These are phyloP conservation scores for Struthidea cinerea DNA, from an alignment of 2,113 vertebrate genomes.

Conservation along the genomic window DNA sequence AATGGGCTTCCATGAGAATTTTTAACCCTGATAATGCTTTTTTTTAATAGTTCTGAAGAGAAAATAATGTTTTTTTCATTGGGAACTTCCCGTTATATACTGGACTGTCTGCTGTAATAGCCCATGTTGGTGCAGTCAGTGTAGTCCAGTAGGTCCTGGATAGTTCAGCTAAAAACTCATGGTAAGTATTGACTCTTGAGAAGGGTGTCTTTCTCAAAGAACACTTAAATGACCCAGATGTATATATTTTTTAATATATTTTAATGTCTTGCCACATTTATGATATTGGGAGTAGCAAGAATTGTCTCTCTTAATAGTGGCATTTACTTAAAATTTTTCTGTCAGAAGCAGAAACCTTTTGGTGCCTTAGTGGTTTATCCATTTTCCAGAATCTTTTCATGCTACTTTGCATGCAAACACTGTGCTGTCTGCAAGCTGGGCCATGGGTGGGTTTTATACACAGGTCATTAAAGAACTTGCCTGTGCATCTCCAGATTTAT, in stretches of 20 bases:
- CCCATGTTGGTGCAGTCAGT: background rate
- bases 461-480: background rate
- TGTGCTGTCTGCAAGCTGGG: background rate
- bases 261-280: background rate
- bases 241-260: background rate
- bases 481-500: constrained; percentile 29
- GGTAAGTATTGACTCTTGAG: background rate
- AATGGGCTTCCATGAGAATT: background rate
- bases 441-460: background rate
- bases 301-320: background rate
- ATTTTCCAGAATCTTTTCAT: background rate
- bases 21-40: background rate
- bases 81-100: background rate
- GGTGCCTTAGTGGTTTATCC: background rate
- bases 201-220: background rate
- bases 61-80: background rate
- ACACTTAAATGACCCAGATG: background rate
- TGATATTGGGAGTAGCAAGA: background rate
- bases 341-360: background rate
- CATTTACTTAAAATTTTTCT: background rate
- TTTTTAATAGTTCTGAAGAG: background rate
- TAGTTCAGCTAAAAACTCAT: background rate
- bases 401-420: background rate
- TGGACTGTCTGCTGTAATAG: background rate
- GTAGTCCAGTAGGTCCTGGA: background rate